Evolutionary conservation across 2,888 invertebrate genomes (phyloP).

Genomic region (Cerastis rubricosa): DNA sequence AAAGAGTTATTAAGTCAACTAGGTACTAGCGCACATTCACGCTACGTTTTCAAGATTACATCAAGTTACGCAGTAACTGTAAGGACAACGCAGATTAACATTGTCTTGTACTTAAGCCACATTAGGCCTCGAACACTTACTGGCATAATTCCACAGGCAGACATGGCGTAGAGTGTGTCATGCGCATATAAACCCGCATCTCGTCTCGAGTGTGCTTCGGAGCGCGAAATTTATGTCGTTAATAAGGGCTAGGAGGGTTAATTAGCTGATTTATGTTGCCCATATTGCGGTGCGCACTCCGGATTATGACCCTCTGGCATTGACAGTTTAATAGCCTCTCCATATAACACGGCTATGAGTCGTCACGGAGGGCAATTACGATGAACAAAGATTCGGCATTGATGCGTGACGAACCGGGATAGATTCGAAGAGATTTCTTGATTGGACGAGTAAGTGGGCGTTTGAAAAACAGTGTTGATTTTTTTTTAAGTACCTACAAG

Average conservation of each 20-base stretch:
- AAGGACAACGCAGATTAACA: constrained; percentile 71
- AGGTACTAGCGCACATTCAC: constrained; percentile 34
- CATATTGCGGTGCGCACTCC: constrained; percentile 84
- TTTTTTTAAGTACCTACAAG: constrained; percentile 43
- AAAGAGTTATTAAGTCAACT: constrained; percentile 28
- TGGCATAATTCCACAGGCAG: constrained; percentile 65
- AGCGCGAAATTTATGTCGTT: constrained; percentile 89
- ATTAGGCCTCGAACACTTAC: constrained; percentile 64
- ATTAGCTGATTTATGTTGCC: constrained; percentile 88
- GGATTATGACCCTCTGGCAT: constrained; percentile 82
- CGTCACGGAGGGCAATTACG: constrained; percentile 74
- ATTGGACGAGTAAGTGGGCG: constrained; percentile 54
- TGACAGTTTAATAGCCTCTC: constrained; percentile 85
- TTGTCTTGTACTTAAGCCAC: constrained; percentile 70
- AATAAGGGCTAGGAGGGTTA: constrained; percentile 88
- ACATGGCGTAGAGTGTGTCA: constrained; percentile 75
- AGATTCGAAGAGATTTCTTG: constrained; percentile 61
- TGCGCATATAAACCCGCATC: constrained; percentile 84
- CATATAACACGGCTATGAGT: constrained; percentile 69
- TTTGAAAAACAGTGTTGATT: constrained; percentile 46
- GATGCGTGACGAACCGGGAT: constrained; percentile 72
- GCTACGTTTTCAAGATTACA: constrained; percentile 53
- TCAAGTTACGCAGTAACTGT: constrained; percentile 67
- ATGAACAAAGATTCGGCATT: constrained; percentile 74
- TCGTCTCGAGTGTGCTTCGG: constrained; percentile 82